phyloP scores from a whole-genome alignment of 2,888 invertebrate genomes.

The Melangyna quadrimaculata region DNA sequence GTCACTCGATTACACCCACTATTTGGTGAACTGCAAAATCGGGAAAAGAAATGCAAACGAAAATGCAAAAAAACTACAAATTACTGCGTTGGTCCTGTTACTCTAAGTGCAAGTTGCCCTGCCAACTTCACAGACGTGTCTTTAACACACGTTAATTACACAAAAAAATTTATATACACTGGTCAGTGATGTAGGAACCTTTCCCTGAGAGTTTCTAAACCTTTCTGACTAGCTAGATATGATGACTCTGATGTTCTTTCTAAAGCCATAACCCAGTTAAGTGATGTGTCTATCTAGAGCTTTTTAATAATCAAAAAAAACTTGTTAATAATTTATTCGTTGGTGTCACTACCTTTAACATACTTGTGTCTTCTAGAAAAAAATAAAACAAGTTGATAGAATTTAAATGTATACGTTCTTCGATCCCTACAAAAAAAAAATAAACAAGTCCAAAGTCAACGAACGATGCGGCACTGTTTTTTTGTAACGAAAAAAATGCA shows the following conservation, averaged over 20 bases:
- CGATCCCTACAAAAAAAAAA: background rate
- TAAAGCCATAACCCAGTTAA: background rate
- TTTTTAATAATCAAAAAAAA: background rate
- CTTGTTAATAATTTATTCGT: background rate
- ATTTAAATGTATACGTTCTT: background rate
- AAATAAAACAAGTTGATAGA: background rate
- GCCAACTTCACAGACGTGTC: too few species aligned
- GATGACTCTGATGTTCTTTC: background rate
- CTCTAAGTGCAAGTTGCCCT: too few species aligned
- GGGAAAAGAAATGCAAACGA: too few species aligned
- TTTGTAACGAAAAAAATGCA: background rate
- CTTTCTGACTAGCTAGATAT: background rate
- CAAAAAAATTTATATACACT: background rate
- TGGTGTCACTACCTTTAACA: background rate
- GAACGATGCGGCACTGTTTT: background rate
- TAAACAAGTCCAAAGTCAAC: background rate
- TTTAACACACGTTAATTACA: too few species aligned
- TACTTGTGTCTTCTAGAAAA: background rate
- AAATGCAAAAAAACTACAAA: too few species aligned
- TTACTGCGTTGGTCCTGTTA: too few species aligned
- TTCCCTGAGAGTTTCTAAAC: background rate
- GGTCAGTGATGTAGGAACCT: background rate
- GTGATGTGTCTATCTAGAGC: background rate
- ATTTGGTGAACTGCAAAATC: too few species aligned
- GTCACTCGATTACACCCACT: too few species aligned